Conservation (phyloP, 2,888 invertebrate species). For the Hyposoter dolosus region DNA sequence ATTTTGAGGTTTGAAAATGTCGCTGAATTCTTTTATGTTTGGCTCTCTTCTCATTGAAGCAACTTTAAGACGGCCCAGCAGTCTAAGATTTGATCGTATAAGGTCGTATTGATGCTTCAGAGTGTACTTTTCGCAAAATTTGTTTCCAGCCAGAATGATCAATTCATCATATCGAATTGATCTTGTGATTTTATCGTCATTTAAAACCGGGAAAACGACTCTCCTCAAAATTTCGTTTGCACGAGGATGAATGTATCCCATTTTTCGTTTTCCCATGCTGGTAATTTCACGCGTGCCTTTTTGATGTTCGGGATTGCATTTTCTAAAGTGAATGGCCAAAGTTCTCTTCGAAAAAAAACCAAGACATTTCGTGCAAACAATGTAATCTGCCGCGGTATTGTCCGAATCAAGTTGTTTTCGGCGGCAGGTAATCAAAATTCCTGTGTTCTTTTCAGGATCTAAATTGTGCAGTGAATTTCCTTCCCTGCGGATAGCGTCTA, state of each 20-base stretch:
- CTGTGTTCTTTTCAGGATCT: slow-evolving; percentile 55
- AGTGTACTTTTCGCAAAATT: slow-evolving; percentile 64
- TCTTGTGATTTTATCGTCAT: slow-evolving; percentile 62
- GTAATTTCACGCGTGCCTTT: slow-evolving; percentile 52
- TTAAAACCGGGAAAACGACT: slow-evolving; percentile 64
- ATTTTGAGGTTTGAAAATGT: slow-evolving; percentile 59
- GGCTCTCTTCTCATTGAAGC: slow-evolving; percentile 34
- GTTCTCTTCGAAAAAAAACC: slow-evolving; percentile 66
- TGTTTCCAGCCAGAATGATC: slow-evolving; percentile 67
- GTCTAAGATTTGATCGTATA: slow-evolving; percentile 61
- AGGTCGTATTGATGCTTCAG: slow-evolving; percentile 58
- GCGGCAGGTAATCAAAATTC: slow-evolving; percentile 64
- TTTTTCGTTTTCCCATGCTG: background rate
- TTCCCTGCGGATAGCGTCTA: slow-evolving; percentile 61
- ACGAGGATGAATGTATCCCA: background rate
- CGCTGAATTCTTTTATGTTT: slow-evolving; percentile 35
- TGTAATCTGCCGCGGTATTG: slow-evolving; percentile 61
- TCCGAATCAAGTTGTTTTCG: slow-evolving; percentile 56
- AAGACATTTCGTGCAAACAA: slow-evolving; percentile 68
- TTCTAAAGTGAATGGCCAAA: slow-evolving; percentile 66
- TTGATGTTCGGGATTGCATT: slow-evolving; percentile 62
- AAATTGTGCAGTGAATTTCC: slow-evolving; percentile 66
- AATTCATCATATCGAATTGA: slow-evolving; percentile 68
- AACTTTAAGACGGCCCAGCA: slow-evolving; percentile 56
- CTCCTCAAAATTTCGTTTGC: slow-evolving; percentile 37